Evolutionary conservation across 1,140 invertebrate species (phyloP).

Genomic region (Papilio glaucus): DNA sequence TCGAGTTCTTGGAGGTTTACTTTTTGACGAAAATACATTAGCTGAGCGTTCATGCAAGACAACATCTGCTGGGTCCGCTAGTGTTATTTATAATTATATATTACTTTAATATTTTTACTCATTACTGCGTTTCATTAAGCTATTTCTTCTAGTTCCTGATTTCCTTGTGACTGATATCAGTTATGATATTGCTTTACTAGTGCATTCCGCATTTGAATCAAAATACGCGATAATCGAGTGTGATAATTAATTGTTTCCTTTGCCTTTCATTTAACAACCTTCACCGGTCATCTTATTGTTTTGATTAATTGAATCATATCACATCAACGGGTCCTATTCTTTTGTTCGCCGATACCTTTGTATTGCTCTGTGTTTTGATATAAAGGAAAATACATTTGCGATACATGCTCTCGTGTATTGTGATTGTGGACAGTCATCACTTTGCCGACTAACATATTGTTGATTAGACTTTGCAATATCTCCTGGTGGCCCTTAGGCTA

Average conservation of each 20-base stretch:
- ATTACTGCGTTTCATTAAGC: too few species aligned
- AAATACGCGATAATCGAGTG: background rate
- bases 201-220: background rate
- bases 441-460: background rate
- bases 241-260: conserved; percentile 8
- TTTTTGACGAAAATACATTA: too few species aligned
- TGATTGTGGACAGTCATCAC: background rate
- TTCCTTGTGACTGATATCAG: too few species aligned
- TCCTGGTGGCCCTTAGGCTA: background rate
- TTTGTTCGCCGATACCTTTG: background rate
- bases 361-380: background rate
- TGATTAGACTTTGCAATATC: background rate
- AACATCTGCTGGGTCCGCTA: too few species aligned
- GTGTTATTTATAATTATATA: too few species aligned
- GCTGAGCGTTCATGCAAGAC: too few species aligned
- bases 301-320: conserved; percentile 19
- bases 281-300: conserved; percentile 6
- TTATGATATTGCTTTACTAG: too few species aligned
- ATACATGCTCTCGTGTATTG: background rate
- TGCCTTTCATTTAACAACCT: conserved; percentile 6
- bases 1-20: too few species aligned
- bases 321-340: background rate
- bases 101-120: too few species aligned
- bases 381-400: background rate
- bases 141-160: too few species aligned